These are phyloP conservation scores for Sarcophaga carnaria DNA, from an alignment of 2,888 invertebrate species.

Conservation along the genomic window DNA sequence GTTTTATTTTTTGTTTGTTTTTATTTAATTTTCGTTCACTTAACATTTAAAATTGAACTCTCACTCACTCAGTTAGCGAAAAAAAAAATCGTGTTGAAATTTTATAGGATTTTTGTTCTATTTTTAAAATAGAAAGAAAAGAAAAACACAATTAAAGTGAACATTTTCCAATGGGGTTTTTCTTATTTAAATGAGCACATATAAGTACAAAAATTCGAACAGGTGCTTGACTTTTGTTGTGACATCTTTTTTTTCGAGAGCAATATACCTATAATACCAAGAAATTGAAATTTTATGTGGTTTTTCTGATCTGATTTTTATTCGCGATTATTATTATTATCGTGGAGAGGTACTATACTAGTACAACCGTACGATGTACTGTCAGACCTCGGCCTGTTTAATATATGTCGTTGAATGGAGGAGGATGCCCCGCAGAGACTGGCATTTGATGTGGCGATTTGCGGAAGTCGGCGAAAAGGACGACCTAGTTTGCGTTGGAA, in stretches of 20 bases:
- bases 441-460: no score
- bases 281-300: not conserved
- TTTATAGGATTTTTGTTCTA: constrained; percentile 31
- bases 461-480: no score
- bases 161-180: not conserved
- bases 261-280: not conserved
- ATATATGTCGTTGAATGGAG: no score
- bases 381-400: no score
- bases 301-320: no score
- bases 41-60: constrained; percentile 66
- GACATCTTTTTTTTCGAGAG: not conserved
- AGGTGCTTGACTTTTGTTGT: constrained; percentile 49
- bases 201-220: constrained; percentile 15
- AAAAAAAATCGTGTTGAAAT: constrained; percentile 42
- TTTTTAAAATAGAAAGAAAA: not conserved
- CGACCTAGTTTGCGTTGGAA: no score
- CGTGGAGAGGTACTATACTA: no score
- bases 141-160: no score
- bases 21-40: constrained; percentile 8
- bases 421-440: no score
- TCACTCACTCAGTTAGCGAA: not conserved
- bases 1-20: not conserved
- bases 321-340: no score
- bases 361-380: no score
- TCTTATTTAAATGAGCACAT: constrained; percentile 4